These are phyloP conservation scores for Zaprionus inermis DNA, from an alignment of 1,140 invertebrate genomes.

Conservation along the genomic window DNA sequence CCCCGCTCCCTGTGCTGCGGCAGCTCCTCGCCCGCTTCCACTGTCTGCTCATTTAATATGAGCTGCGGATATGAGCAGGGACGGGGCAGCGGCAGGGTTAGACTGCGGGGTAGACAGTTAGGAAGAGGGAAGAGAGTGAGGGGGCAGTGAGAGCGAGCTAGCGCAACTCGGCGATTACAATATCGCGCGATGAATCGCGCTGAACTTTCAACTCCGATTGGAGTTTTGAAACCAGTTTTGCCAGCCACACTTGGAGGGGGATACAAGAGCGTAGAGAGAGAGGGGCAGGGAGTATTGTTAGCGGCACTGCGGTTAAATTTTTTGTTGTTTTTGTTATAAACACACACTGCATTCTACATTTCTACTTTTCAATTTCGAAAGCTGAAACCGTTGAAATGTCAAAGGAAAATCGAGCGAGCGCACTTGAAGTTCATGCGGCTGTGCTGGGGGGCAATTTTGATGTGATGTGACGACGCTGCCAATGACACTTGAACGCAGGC, in stretches of 20 bases:
- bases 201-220: constrained; percentile 74
- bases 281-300: not conserved
- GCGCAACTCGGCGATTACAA: constrained; percentile 63
- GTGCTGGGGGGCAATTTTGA: no score
- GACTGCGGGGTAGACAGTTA: constrained; percentile 1
- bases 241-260: constrained; percentile 14
- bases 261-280: no score
- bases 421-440: constrained; percentile 77
- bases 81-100: not conserved
- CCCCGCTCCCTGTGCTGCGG: not conserved
- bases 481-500: constrained; percentile 58
- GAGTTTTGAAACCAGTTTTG: constrained; percentile 60
- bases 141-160: not conserved
- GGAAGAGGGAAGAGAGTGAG: not conserved
- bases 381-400: constrained; percentile 78
- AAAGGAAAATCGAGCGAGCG: constrained; percentile 65
- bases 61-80: constrained; percentile 44
- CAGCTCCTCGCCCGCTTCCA: not conserved
- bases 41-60: constrained; percentile 51
- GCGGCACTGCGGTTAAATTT: constrained; percentile 21
- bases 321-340: constrained; percentile 6
- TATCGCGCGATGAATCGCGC: constrained; percentile 73
- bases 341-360: constrained; percentile 22
- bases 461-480: constrained; percentile 28
- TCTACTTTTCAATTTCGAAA: constrained; percentile 79